These are phyloP conservation scores for Drosophila prosaltans DNA, from an alignment of 1,140 invertebrate genomes.

Conservation along the genomic window DNA sequence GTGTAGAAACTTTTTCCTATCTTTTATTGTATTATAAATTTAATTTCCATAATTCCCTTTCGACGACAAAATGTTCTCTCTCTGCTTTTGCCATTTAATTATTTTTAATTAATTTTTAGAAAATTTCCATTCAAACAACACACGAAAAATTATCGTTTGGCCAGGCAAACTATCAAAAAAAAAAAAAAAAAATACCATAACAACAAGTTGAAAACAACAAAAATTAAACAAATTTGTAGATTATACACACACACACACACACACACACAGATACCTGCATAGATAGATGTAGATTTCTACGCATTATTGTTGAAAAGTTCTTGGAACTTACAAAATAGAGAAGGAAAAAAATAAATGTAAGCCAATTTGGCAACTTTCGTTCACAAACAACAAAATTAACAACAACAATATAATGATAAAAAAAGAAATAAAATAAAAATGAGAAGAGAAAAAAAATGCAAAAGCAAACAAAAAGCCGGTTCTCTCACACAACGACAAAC, in stretches of 20 bases:
- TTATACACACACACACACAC: constrained; percentile 56
- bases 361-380: constrained; percentile 69
- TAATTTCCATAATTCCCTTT: neutral
- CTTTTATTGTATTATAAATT: neutral
- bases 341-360: constrained; percentile 23
- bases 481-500: constrained; percentile 37
- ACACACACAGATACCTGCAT: constrained; percentile 15
- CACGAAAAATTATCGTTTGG: constrained; percentile 12
- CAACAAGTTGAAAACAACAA: constrained; percentile 37
- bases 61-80: neutral
- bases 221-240: constrained; percentile 60
- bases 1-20: no score
- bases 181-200: constrained; percentile 59
- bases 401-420: constrained; percentile 23
- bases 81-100: neutral
- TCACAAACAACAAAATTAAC: constrained; percentile 61
- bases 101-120: constrained; percentile 32
- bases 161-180: constrained; percentile 35
- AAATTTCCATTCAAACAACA: constrained; percentile 43
- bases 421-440: constrained; percentile 28
- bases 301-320: constrained; percentile 61
- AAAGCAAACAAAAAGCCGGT: constrained; percentile 78
- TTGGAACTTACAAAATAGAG: constrained; percentile 28
- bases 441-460: constrained; percentile 47
- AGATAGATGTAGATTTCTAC: constrained; percentile 49